Evolutionary conservation across 1,140 invertebrate species (phyloP), one percentile per base, ranked within the genome.

Genomic region (Portunus trituberculatus): DNA sequence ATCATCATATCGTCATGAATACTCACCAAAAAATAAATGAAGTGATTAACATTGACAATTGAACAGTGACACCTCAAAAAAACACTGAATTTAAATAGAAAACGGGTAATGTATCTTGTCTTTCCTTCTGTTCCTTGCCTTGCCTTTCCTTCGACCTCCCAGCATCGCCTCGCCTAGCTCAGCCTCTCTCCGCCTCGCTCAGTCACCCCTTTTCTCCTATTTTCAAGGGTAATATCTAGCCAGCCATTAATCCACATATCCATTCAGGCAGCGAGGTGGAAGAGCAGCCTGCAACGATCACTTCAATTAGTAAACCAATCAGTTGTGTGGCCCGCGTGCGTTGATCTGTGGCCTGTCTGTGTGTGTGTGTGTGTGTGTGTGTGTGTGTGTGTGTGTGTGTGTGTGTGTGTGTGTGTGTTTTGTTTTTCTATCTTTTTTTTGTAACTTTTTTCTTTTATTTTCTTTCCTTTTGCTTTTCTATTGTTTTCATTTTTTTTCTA

Each of bases 291-390:
- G 45, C 82, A 86, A 67, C 92, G 92, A 93, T 93, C 92, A 93
- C 83, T 93, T 93, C 92, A 93, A 93, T 93, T 93, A 93, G 92
- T 16, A 32, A 93, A 67, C 45, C 92, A 93, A 93, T 93, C 92
- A 93, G 92, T 93, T 93, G 92, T 93, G 92, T 87, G 83, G 82
- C 92, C 84, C 46, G 82, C 82, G 45, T 52, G 46, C 59, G 92
- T 93, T 67, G 92, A 93, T 87, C 83, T 86, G 92, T 28, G 92
- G 67, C n/a, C 10, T n/a, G n/a, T 76, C 10, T 76, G 67, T 76
- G 67, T 59, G 52, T 59, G 52, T 59, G 52, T 59, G 67, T 76
- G 67, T 76, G 67, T 76, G 67, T 76, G 67, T 76, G 67, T 76
- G 59, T 76, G 59, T 76, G 59, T 76, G 59, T 76, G 59, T 76